phyloP scores from a whole-genome alignment of 2,113 vertebrate genomes.

The Orcinus orca region DNA sequence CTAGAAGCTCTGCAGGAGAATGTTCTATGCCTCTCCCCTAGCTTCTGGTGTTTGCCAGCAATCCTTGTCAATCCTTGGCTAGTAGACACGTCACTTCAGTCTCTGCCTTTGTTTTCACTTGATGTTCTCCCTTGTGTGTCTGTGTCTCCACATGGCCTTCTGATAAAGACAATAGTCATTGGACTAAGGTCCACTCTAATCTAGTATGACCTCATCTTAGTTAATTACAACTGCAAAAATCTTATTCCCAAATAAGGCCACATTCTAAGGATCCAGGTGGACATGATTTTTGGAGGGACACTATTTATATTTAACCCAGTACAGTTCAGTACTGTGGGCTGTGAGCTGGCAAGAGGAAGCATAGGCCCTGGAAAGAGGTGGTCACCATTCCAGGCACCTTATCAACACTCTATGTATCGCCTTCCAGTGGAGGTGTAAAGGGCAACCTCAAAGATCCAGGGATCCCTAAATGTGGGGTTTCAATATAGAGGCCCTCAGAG shows the following conservation, averaged over 20 bases:
- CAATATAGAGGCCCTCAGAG: background rate
- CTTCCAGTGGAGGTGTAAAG: background rate
- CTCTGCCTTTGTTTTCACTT: background rate
- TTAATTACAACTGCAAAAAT: background rate
- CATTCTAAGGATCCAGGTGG: background rate
- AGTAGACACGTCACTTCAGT: background rate
- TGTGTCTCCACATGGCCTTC: background rate
- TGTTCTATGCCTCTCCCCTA: background rate
- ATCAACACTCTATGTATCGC: background rate
- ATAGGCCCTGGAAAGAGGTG: background rate
- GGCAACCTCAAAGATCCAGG: background rate
- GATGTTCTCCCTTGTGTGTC: accelerated
- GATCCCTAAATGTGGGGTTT: background rate
- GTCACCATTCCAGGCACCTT: background rate
- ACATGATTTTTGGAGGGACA: background rate
- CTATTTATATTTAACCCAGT: background rate
- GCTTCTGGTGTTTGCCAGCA: background rate
- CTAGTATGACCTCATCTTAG: background rate
- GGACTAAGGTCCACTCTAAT: background rate
- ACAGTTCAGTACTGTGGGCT: background rate
- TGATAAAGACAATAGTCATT: background rate
- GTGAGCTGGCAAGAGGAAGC: background rate
- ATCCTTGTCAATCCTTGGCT: background rate
- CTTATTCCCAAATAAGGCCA: background rate
- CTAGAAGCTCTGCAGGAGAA: background rate